Evolutionary conservation across 2,888 invertebrate genomes (phyloP).

Genomic region (Cephus pygmeus): DNA sequence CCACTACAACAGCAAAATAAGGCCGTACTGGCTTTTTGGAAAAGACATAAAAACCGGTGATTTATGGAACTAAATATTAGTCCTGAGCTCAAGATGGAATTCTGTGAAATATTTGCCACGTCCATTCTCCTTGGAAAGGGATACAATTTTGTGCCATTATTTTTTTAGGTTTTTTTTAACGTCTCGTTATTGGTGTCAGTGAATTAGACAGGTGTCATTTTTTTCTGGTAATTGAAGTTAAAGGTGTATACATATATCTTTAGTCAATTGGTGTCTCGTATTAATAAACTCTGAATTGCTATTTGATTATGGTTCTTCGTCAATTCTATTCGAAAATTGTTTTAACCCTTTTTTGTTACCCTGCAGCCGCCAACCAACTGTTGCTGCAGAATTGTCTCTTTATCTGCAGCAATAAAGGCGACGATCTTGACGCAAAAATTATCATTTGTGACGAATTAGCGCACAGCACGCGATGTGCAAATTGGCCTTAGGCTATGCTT

Average conservation of each 20-base stretch:
- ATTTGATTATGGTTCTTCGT: background rate
- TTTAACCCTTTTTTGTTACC: background rate
- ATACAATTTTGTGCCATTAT: background rate
- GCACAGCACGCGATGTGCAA: background rate
- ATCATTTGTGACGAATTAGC: background rate
- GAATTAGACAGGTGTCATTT: background rate
- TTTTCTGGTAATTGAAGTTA: background rate
- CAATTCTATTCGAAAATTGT: background rate
- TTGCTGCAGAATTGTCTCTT: background rate
- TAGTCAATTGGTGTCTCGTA: background rate
- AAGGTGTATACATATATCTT: background rate
- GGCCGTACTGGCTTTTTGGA: slow-evolving; percentile 20
- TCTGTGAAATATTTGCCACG: slow-evolving; percentile 4
- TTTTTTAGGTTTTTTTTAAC: background rate
- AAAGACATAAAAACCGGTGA: slow-evolving; percentile 29
- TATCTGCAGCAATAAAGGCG: background rate
- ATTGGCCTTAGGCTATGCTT: background rate
- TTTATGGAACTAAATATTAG: slow-evolving; percentile 8
- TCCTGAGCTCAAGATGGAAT: background rate
- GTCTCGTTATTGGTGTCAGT: background rate
- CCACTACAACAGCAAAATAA: slow-evolving; percentile 10
- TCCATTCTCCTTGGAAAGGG: background rate
- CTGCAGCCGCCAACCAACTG: background rate
- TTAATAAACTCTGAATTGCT: background rate
- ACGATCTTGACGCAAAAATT: background rate